Base-by-base conservation (phyloP, 1,140 invertebrate genomes). In the Lineus longissimus region DNA sequence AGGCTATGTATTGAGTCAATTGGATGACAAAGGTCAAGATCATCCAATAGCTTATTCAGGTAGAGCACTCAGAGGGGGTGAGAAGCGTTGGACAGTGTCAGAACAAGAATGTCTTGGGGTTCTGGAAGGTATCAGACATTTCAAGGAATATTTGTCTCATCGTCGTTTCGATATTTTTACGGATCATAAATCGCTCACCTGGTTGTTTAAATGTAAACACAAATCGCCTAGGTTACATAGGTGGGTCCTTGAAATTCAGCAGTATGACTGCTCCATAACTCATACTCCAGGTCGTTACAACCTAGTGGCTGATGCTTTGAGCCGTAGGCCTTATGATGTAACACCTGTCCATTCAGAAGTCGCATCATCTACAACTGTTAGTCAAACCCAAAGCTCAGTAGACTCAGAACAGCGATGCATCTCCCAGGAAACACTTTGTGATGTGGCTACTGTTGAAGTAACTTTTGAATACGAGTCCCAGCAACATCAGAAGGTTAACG, bases 31-130 rank as follows among this genome's bases (percentile, higher is more conserved):
- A 9, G 47, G 47, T 27, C n/a, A n/a, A 51, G 47, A 51, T 23
- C 47, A 51, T 51, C 47, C 63, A 0, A 68, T 73, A 31, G 63
- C 63, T 2, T 73, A 71, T 68, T 69, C 63, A 22, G 67, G 70
- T n/a, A 45, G 65, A 40, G 6, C 56, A 23, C 43, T 71, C 13
- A 22, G 9, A 11, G 22, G 23, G 22, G 59, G 55, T 51, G 64
- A 71, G 51, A 33, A 51, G 4, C 66, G 60, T 11, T 69, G 68
- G 63, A 2, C 41, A 29, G 43, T 64, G 13, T 51, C 43, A 15
- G 31, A 58, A 15, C 9, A 33, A n/a, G 57, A 66, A 51, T 60
- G 64, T 33, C 30, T 58, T 7, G 67, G 61, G 40, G 45, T 69
- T 1, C 11, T 66, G 19, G 64, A 69, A 59, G 67, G 61, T 11